phyloP scores from a whole-genome alignment of 2,113 vertebrate species.

The Triplophysa siluroides region DNA sequence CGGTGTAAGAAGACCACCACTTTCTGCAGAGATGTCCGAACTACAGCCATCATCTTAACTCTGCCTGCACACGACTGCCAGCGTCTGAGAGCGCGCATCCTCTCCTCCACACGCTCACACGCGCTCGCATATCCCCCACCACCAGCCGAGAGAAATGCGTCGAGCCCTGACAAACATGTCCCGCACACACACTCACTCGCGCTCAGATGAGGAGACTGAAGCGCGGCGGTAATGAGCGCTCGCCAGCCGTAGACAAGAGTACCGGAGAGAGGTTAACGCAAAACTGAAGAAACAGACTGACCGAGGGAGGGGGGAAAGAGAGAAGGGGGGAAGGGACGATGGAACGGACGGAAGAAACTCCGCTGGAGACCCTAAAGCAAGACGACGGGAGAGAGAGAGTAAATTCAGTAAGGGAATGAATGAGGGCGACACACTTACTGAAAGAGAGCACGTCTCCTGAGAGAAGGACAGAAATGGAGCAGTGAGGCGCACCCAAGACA shows the following conservation, averaged over 20 bases:
- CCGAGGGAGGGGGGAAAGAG: neutral
- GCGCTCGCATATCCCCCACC: constrained; percentile 80
- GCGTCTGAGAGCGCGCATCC: constrained; percentile 94
- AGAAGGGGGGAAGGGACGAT: neutral
- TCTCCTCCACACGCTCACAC: constrained; percentile 87
- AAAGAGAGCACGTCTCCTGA: constrained; percentile 33
- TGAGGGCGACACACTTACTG: constrained; percentile 33
- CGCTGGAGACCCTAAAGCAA: neutral
- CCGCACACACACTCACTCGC: constrained; percentile 46
- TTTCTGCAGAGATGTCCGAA: constrained; percentile 99
- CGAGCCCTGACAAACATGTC: constrained; percentile 57
- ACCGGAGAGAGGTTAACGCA: constrained; percentile 53
- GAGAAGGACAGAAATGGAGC: constrained; percentile 29
- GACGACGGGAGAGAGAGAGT: neutral
- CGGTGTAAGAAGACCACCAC: constrained; percentile 99
- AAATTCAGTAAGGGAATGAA: constrained; percentile 15
- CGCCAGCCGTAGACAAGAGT: constrained; percentile 42
- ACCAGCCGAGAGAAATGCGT: constrained; percentile 67
- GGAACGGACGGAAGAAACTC: neutral
- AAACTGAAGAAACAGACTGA: constrained; percentile 23
- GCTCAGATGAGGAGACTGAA: constrained; percentile 4
- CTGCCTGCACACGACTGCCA: constrained; percentile 92
- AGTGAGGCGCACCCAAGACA: constrained; percentile 1
- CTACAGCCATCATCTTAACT: constrained; percentile 99
- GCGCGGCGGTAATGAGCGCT: neutral